Base-by-base conservation (phyloP, 1,140 invertebrate species). In the Drosophila tristis region DNA sequence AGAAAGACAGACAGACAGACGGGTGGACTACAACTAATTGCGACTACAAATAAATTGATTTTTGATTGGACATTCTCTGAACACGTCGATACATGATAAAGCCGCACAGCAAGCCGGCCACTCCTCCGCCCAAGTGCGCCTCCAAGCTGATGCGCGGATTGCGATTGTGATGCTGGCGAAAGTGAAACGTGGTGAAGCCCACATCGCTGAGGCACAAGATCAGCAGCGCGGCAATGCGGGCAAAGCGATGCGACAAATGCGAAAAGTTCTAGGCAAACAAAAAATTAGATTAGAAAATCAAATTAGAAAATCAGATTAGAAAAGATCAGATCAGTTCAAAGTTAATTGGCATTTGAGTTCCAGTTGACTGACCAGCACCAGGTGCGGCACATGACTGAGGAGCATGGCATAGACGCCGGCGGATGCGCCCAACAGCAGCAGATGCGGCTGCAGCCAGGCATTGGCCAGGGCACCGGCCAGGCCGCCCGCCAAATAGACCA, bases 351-450 rank as follows among this genome's bases (percentile, higher is more conserved):
- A 64, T 60, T 76, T 82, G 16, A 16, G 16, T 16, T 82, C 63
- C 78, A 74, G 74, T 76, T 74, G 74, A 90, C 93, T 95, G 93
- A 97, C 96, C 93, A 98, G 93, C 90, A 97, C 95, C 55, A 98
- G 94, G 92, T 97, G 97, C 23, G 98, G 95, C 53, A 98, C 93
- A 92, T 99, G 97, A 72, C 97, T 98, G 42, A 97, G 96, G 48
- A 99, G 95, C 44, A 99, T 93, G 29, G 98, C 96, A 93, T 99
- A 99, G 55, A 98, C 97, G n/a, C 98, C 98, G 11, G 97, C 98
- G 50, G 97, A 98, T 48, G 98, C 97, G 15, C 98, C 98, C 49
- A 98, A 95, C 57, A 99, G 93, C 74, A 93, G 95, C 47, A 97
- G 94, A 79, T 93, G 92, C 0, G 97, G 96, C 92, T 98, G 97